These are phyloP conservation scores for Heptranchias perlo DNA, from an alignment of 2,113 vertebrate genomes.

Conservation along the genomic window DNA sequence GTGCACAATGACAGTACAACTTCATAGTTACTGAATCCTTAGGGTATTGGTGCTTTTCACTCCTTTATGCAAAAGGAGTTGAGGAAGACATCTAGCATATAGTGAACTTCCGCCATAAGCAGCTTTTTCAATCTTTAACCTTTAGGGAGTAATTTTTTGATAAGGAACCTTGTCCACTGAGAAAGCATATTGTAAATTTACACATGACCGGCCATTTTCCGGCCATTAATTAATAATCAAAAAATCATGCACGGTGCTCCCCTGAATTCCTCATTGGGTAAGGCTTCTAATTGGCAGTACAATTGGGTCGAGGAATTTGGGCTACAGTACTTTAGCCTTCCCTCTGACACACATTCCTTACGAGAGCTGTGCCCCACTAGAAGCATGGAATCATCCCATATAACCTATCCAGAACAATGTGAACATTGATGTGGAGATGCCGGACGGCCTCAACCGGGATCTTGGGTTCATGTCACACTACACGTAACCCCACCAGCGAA, in stretches of 20 bases:
- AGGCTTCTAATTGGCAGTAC: background rate
- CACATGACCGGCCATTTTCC: background rate
- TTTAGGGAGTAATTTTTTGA: background rate
- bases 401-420: no score
- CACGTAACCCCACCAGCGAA: no score
- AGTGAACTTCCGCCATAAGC: background rate
- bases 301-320: background rate
- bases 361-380: no score
- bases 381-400: no score
- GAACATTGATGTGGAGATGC: no score
- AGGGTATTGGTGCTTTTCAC: background rate
- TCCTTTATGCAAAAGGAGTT: background rate
- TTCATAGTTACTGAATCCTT: background rate
- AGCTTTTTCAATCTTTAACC: background rate
- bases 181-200: background rate
- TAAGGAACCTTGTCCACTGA: background rate
- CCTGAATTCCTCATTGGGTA: background rate
- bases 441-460: no score
- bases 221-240: background rate
- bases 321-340: no score
- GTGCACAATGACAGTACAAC: background rate
- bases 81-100: background rate
- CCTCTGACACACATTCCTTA: no score
- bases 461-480: no score
- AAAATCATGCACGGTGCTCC: background rate